Evolutionary conservation across 2,888 invertebrate species (phyloP), one percentile per base, ranked within the genome.

Genomic region (Tortricodes alternella): DNA sequence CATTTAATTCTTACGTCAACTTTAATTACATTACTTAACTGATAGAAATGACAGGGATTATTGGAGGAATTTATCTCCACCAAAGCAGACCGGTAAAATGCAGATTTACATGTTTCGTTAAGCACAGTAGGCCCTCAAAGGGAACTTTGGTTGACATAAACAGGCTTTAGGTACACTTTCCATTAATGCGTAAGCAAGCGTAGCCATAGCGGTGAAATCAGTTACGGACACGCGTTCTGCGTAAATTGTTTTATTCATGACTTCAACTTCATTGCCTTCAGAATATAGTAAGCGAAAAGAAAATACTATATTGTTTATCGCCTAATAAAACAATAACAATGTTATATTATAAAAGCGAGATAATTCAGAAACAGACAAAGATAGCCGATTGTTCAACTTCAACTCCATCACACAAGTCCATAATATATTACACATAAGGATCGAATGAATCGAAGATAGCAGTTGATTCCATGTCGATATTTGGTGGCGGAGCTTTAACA

Each of bases 401-500:
- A n/a, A 29, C n/a, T 29, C 11, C 3, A 29, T 29, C 11, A 4
- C 23, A 29, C 5, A 29, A n/a, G 29, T 29, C 1, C 29, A 9
- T 11, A n/a, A 29, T 27, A 27, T n/a, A 4, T 11, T 29, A 9
- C 3, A 29, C 29, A 29, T 9, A 29, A 0, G 29, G 11, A 41
- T 16, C 6, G 41, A 24, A 15, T 8, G 15, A 6, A 35, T 2
- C 13, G 15, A 35, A 37, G 27, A 46, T 18, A 11, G 19, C 18
- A 15, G 52, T 59, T 18, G 44, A 53, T 62, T 62, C 60, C 59
- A 57, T 57, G 44, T 61, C 63, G 62, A 64, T 58, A 68, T 68
- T 60, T 62, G 63, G 61, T 71, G 66, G 75, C 71, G 59, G 61
- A 61, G 57, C 58, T 61, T 63, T 63, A 61, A 65, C 63, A 62